Conservation (phyloP, 2,797 vertebrate species). For the Cyclopterus lumpus region DNA sequence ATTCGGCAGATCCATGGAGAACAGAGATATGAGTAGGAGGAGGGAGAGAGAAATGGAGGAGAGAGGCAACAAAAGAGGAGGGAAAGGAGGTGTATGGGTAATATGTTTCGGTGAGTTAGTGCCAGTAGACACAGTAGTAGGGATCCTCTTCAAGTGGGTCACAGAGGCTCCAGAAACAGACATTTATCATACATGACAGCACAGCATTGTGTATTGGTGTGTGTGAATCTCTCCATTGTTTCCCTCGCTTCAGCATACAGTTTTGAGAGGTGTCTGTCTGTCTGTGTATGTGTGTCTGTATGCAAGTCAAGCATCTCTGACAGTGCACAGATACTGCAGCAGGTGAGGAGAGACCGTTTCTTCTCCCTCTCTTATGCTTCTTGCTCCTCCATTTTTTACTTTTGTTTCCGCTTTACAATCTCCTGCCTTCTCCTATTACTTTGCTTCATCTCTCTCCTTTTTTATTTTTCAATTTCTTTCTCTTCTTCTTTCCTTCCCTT, state of each 20-base stretch:
- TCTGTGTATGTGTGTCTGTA: background rate
- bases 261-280: constrained; percentile 2
- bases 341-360: constrained; percentile 37
- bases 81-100: constrained; percentile 1
- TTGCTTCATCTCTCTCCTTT: background rate
- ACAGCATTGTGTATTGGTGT: constrained; percentile 12
- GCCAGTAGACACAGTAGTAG: constrained; percentile 24
- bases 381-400: background rate
- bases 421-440: background rate
- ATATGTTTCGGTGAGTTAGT: constrained; percentile 45
- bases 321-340: constrained; percentile 49
- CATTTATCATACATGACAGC: constrained; percentile 58
- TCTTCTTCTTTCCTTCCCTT: background rate
- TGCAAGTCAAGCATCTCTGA: constrained; percentile 43
- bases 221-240: constrained; percentile 22
- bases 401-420: background rate
- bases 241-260: constrained; percentile 9
- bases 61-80: constrained; percentile 14
- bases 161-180: constrained; percentile 53
- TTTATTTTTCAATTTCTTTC: background rate
- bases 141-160: constrained; percentile 54
- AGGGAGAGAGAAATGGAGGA: constrained; percentile 2
- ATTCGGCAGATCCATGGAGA: constrained; percentile 13
- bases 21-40: constrained; percentile 10
- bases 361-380: background rate